phyloP scores from a whole-genome alignment of 2,113 vertebrate genomes.

The Marmota monax region DNA sequence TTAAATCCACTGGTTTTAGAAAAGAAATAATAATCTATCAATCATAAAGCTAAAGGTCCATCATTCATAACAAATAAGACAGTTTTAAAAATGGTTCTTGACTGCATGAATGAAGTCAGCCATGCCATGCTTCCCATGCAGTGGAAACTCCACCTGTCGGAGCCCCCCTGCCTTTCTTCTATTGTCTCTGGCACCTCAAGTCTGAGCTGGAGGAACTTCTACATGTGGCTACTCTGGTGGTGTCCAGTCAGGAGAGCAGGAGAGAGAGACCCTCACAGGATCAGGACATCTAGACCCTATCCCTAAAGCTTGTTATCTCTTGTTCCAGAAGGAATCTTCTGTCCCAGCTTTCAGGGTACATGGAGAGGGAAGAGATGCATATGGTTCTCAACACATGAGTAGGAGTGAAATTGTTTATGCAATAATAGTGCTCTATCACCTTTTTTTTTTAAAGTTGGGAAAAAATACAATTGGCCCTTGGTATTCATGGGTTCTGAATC shows the following conservation, averaged over 20 bases:
- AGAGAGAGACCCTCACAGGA: background rate
- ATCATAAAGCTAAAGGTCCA: background rate
- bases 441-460: background rate
- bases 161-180: background rate
- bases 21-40: background rate
- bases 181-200: too few species aligned
- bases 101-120: background rate
- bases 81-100: background rate
- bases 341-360: background rate
- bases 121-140: fast-evolving
- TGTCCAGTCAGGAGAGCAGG: background rate
- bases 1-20: background rate
- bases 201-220: background rate
- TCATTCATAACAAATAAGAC: background rate
- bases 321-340: background rate
- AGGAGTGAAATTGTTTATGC: background rate
- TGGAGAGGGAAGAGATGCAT: background rate
- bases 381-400: background rate
- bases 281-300: too few species aligned
- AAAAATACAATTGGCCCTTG: background rate
- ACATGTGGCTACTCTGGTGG: background rate
- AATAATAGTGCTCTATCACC: background rate
- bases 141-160: too few species aligned
- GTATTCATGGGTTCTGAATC: background rate
- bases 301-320: background rate